Conservation (phyloP, 2,113 vertebrate genomes). For the Cynopterus brachyotis region DNA sequence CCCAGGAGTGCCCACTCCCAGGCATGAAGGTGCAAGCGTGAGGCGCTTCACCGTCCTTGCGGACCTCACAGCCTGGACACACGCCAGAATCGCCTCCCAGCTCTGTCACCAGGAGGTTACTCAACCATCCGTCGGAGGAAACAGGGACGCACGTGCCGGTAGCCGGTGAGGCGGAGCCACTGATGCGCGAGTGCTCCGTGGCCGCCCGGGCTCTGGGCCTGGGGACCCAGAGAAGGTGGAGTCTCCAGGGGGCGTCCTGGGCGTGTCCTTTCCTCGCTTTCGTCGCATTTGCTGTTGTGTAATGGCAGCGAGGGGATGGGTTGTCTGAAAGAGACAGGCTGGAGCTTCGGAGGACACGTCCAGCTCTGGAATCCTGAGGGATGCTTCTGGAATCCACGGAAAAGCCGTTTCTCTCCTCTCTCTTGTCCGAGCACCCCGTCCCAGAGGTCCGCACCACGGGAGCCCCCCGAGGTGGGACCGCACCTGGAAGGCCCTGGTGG, state of each 20-base stretch:
- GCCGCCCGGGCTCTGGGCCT: background rate
- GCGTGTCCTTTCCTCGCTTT: background rate
- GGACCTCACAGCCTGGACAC: background rate
- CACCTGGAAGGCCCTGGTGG: background rate
- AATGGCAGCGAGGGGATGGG: background rate
- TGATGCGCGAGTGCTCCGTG: background rate
- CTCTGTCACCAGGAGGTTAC: background rate
- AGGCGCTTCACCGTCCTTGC: background rate
- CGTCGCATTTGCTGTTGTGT: background rate
- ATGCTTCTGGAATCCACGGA: background rate
- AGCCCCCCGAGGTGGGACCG: background rate
- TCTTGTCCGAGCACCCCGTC: background rate
- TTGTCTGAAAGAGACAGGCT: background rate
- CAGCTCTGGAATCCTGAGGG: background rate
- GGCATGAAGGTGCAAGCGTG: background rate
- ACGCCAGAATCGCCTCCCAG: background rate
- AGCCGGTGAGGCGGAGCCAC: background rate
- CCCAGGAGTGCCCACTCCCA: background rate
- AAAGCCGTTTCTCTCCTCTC: background rate
- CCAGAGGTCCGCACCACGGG: background rate
- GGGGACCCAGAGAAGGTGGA: background rate
- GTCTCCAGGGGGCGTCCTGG: background rate
- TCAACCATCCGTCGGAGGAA: background rate
- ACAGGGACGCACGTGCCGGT: rapidly evolving
- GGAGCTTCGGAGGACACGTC: rapidly evolving